Evolutionary conservation across 53 echinoderm and acorn worm genomes (phyloP).

Genomic region (Echinarachnius parma): DNA sequence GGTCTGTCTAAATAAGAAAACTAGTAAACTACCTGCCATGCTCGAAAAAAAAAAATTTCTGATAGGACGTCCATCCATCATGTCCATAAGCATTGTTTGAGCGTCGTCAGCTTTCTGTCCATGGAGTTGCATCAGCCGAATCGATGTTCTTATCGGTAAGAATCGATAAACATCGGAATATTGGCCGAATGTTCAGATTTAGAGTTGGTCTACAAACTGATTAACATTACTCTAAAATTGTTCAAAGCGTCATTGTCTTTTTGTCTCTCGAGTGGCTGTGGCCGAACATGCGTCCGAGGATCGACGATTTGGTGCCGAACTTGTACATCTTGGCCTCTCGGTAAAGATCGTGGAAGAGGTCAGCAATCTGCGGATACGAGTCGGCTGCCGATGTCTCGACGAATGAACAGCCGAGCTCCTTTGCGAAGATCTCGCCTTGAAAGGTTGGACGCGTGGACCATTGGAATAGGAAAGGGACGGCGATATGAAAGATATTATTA

Average conservation of each 20-base stretch:
- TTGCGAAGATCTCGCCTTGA: conserved; percentile 74
- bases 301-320: conserved; percentile 75
- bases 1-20: too few relatives aligned
- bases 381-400: conserved; percentile 87
- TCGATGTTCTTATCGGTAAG: too few relatives aligned
- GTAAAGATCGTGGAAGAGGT: conserved; percentile 90
- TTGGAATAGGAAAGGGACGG: neutral
- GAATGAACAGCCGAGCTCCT: conserved; percentile 81
- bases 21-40: too few relatives aligned
- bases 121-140: too few relatives aligned
- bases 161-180: too few relatives aligned
- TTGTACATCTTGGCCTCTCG: conserved; percentile 91
- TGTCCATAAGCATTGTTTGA: too few relatives aligned
- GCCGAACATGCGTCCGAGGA: conserved; percentile 90
- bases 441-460: neutral
- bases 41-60: too few relatives aligned
- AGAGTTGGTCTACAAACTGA: too few relatives aligned
- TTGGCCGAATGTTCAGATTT: too few relatives aligned
- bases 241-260: conserved; percentile 86
- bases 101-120: too few relatives aligned
- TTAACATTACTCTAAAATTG: too few relatives aligned
- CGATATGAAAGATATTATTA: neutral
- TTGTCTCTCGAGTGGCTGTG: conserved; percentile 66
- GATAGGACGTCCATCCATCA: too few relatives aligned
- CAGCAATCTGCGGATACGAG: conserved; percentile 64